Conservation (phyloP, 2,888 invertebrate genomes). For the Diadegma fenestrale region DNA sequence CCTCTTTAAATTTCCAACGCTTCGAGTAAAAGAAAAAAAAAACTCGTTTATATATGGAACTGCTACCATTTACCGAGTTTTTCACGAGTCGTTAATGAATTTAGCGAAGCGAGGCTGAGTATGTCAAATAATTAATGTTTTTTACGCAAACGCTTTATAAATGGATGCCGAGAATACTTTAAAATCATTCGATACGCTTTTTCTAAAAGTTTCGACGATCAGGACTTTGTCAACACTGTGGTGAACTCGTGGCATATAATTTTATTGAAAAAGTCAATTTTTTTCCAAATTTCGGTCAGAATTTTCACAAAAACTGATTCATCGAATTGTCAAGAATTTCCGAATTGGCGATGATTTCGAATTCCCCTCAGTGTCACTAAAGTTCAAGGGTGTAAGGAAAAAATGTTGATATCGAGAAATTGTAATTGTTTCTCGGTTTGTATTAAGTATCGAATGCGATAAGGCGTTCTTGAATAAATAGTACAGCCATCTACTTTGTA, state of each 20-base stretch:
- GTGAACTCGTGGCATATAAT: not conserved
- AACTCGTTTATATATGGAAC: not conserved
- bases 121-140: not conserved
- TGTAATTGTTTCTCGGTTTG: not conserved
- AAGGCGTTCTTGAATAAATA: not conserved
- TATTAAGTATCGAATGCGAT: not conserved
- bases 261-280: not conserved
- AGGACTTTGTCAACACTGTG: not conserved
- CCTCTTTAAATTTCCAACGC: not conserved
- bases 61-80: conserved; percentile 2
- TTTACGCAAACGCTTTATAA: not conserved
- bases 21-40: not conserved
- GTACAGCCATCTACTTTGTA: not conserved
- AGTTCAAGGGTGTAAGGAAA: not conserved
- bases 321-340: not conserved
- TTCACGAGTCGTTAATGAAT: conserved; percentile 9
- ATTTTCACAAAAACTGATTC: no score
- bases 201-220: not conserved
- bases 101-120: conserved; percentile 16
- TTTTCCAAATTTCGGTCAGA: not conserved
- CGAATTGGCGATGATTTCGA: not conserved
- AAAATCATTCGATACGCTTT: not conserved
- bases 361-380: not conserved
- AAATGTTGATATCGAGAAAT: not conserved
- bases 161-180: not conserved